A percentile compares a stretch with the other conserved stretches of the same genome.
Evolutionary conservation across 2,888 invertebrate genomes (phyloP).

Genomic region (Dione juno): DNA sequence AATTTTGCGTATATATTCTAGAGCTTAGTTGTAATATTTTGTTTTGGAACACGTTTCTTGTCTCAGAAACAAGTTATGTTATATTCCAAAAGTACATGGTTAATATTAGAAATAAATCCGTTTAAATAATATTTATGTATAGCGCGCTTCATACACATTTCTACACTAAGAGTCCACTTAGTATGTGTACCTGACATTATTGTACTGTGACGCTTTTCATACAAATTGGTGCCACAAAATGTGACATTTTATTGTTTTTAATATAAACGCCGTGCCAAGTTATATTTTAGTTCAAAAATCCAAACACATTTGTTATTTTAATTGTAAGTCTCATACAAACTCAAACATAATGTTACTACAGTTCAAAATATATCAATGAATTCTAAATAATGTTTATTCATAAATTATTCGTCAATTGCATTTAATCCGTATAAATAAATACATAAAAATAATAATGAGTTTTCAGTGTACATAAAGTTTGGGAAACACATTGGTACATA

Average conservation of each 20-base stretch:
- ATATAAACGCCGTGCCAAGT: slow-evolving; percentile 18
- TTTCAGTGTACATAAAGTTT: slow-evolving; percentile 63
- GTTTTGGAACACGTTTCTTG: slow-evolving; percentile 11
- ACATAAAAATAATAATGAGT: slow-evolving; percentile 42
- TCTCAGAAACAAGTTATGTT: background rate
- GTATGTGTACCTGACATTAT: slow-evolving; percentile 33
- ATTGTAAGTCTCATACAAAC: slow-evolving; percentile 3
- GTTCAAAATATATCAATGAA: slow-evolving; percentile 10
- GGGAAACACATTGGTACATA: slow-evolving; percentile 60
- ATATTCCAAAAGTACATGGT: background rate
- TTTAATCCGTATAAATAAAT: slow-evolving; percentile 46
- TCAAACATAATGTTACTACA: background rate
- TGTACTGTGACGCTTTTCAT: slow-evolving; percentile 21
- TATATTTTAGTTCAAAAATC: slow-evolving; percentile 18
- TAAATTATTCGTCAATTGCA: slow-evolving; percentile 25
- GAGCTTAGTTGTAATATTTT: background rate
- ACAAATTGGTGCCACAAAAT: slow-evolving; percentile 10
- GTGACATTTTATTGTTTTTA: slow-evolving; percentile 14
- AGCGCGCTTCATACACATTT: slow-evolving; percentile 5
- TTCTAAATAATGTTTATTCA: background rate
- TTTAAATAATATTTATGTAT: background rate
- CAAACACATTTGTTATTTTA: slow-evolving; percentile 24
- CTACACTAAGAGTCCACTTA: slow-evolving; percentile 22
- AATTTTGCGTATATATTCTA: background rate
- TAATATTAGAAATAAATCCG: too few species aligned